phyloP scores from a whole-genome alignment of 2,113 vertebrate genomes.

The Menura novaehollandiae region DNA sequence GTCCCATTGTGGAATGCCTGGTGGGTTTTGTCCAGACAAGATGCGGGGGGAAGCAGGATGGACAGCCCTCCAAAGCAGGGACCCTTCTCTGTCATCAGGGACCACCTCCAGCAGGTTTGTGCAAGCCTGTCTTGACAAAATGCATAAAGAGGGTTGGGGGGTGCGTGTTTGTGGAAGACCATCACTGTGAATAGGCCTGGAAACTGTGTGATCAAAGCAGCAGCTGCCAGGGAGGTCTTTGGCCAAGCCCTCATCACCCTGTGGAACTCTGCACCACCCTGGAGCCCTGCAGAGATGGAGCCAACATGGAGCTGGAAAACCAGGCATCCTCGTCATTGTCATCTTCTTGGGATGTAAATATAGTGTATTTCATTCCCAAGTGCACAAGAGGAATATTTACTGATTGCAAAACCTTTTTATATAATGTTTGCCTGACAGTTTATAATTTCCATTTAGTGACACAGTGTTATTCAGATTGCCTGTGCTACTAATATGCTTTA shows the following conservation, averaged over 20 bases:
- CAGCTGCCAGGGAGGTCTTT: neutral
- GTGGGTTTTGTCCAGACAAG: neutral
- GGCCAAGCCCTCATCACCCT: neutral
- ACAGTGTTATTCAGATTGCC: neutral
- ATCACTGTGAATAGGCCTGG: neutral
- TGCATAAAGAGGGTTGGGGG: neutral
- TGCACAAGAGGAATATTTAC: neutral
- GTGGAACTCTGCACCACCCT: neutral
- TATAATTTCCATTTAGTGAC: neutral
- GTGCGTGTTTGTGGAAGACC: neutral
- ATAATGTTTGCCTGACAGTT: neutral
- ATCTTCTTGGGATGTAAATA: neutral
- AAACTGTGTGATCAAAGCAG: neutral
- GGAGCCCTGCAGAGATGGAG: neutral
- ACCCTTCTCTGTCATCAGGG: neutral
- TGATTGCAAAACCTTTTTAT: neutral
- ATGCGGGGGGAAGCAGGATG: fast-evolving
- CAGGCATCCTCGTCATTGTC: neutral
- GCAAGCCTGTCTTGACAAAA: neutral
- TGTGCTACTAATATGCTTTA: neutral
- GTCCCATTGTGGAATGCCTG: neutral
- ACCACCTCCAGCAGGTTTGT: neutral
- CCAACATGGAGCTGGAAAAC: neutral
- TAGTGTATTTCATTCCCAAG: neutral
- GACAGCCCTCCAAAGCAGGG: neutral